Percentiles rank a stretch among this genome's conserved stretches.
phyloP scores from a whole-genome alignment of 2,113 vertebrate species.

The Amblyopsis rosae region DNA sequence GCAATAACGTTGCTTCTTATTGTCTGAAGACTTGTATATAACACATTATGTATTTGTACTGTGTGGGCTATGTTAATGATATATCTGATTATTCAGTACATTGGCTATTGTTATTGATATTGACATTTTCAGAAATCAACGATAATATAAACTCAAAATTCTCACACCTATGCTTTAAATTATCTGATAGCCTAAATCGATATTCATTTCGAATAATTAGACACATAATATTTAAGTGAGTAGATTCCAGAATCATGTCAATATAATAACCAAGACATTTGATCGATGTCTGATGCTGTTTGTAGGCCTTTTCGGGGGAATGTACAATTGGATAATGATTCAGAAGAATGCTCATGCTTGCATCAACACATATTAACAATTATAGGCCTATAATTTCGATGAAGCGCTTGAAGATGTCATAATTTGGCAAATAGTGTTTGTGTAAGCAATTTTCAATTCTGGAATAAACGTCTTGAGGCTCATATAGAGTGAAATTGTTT shows the following conservation, averaged over 20 bases:
- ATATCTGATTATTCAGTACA: conserved; percentile 15
- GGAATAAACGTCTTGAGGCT: conserved; percentile 51
- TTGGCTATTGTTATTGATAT: neutral
- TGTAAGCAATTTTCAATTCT: conserved; percentile 13
- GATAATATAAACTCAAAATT: too few relatives aligned
- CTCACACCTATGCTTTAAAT: too few relatives aligned
- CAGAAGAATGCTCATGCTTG: neutral
- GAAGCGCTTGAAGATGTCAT: neutral
- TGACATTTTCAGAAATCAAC: neutral
- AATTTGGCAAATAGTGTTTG: conserved; percentile 32
- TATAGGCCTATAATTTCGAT: conserved; percentile 1
- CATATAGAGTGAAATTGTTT: conserved; percentile 63
- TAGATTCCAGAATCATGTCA: too few relatives aligned
- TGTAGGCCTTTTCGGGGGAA: neutral
- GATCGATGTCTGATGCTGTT: conserved; percentile 1
- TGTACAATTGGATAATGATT: neutral
- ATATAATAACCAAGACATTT: neutral
- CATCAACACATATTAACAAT: neutral
- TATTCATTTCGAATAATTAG: too few relatives aligned
- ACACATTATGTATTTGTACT: neutral
- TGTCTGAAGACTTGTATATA: neutral
- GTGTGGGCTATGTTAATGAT: too few relatives aligned
- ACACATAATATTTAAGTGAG: too few relatives aligned
- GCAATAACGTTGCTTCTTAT: conserved; percentile 10
- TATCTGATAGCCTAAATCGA: too few relatives aligned